These are phyloP conservation scores for Leptonema lineaticorne DNA, from an alignment of 1,140 invertebrate species.

Conservation along the genomic window DNA sequence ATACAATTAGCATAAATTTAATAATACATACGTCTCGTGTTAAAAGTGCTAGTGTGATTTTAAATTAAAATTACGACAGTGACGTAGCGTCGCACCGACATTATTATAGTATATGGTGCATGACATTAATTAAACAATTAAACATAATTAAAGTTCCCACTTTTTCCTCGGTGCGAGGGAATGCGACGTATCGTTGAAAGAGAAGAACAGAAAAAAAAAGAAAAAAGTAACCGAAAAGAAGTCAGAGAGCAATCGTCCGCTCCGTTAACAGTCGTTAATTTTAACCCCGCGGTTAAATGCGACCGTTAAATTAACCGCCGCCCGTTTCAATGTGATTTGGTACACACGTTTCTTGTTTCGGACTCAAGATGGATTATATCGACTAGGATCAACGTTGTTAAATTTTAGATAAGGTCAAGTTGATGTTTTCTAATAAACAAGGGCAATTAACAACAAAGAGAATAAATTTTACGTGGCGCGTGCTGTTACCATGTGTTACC, in stretches of 20 bases:
- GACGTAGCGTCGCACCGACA: constrained; percentile 29
- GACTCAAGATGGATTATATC: too few species aligned
- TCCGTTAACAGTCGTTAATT: constrained; percentile 16
- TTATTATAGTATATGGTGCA: neutral
- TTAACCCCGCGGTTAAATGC: constrained; percentile 10
- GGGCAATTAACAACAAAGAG: too few species aligned
- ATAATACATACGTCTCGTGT: neutral
- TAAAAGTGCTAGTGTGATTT: constrained; percentile 38
- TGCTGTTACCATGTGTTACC: neutral
- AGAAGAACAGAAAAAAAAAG: neutral
- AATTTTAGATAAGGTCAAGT: too few species aligned
- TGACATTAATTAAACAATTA: constrained; percentile 40
- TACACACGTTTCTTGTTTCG: too few species aligned
- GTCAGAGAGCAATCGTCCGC: too few species aligned
- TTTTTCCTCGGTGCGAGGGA: too few species aligned
- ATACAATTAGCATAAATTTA: constrained; percentile 26
- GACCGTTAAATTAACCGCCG: neutral
- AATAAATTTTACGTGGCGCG: too few species aligned
- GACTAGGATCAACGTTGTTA: too few species aligned
- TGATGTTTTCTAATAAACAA: too few species aligned
- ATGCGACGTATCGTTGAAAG: constrained; percentile 19
- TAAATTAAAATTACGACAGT: constrained; percentile 35
- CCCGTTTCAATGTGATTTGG: constrained; percentile 6
- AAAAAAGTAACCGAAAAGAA: neutral
- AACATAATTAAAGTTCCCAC: constrained; percentile 38